Base-by-base conservation (phyloP, 2,888 invertebrate genomes). In the Chydorus sphaericus region DNA sequence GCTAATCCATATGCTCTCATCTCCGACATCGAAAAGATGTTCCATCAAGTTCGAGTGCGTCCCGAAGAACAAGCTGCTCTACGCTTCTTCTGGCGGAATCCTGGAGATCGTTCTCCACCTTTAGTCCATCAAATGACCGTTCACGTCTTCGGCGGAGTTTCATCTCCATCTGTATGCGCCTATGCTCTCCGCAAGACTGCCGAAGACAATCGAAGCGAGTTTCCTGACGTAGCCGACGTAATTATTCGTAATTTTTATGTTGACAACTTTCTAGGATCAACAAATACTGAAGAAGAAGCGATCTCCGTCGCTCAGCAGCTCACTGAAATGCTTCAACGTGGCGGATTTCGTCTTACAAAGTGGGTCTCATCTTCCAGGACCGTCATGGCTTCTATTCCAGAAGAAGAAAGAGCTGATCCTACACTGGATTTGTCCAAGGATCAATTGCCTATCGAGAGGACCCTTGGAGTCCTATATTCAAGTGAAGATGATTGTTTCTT, bases 21-120 rank as follows among this genome's bases (percentile, higher is more conserved):
- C 2, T 59, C 48, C 2, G 61, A 62, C 54, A 59, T 62, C 2
- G 44, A 50, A 18, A 60, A 60, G 18, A 59, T 60, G 58, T 60
- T 60, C 36, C 60, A 54, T n/a, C 58, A 54, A 28, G 55, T 60
- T 1, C 29, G 31, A 14, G 55, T 59, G 7, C 29, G 23, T 1
- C 14, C 29, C 1, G 50, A 56, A 4, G 61, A 62, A 33, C 33
- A 16, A 10, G 8, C 26, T 10, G 51, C 60, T n/a, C 59, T 60
- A 28, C 51, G 59, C 3, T 60, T 61, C 36, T 30, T 61, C 2
- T 61, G 59, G 60, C 50, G 61, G 28, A 56, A 56, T 16, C 51
- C 52, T 30, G 56, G 58, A 16, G 11, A 50, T 2, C 18, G 4
- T 23, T 5, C 8, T 7, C 31, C 30, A 4, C 60, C 58, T 3